Evolutionary conservation across 23 tunicate genomes (phyloP).

Genomic region (Corella eumyota): DNA sequence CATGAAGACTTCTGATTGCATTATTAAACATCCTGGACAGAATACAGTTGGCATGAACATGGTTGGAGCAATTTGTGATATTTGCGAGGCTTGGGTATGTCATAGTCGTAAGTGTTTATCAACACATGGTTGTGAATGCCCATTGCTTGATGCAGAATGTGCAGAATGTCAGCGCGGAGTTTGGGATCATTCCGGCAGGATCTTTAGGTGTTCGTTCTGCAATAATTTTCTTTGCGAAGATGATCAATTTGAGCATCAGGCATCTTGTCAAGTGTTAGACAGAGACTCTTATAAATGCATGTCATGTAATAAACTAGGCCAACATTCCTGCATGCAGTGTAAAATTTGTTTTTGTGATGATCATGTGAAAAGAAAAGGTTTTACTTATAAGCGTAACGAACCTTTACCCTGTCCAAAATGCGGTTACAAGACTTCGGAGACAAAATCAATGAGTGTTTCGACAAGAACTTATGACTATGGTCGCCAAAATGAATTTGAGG

Average conservation of each 20-base stretch:
- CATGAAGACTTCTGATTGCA: slow-evolving; percentile 82
- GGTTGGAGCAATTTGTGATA: slow-evolving; percentile 96
- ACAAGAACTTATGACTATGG: slow-evolving; percentile 61
- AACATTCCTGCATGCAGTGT: slow-evolving; percentile 86
- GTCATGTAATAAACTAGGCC: slow-evolving; percentile 81
- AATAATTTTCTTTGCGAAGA: slow-evolving; percentile 71
- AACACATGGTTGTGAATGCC: slow-evolving; percentile 89
- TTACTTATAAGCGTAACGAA: slow-evolving; percentile 71
- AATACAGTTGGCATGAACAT: slow-evolving; percentile 68
- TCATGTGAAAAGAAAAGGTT: slow-evolving; percentile 87
- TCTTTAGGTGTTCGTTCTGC: slow-evolving; percentile 89
- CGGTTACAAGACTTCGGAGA: slow-evolving; percentile 60
- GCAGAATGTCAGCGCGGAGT: slow-evolving; percentile 79
- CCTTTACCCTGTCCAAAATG: slow-evolving; percentile 91
- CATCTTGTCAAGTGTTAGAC: slow-evolving; percentile 81
- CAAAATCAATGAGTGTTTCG: slow-evolving; percentile 65
- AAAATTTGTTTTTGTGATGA: slow-evolving; percentile 89
- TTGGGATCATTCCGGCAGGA: slow-evolving; percentile 91
- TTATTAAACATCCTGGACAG: slow-evolving; percentile 48
- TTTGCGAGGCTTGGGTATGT: slow-evolving; percentile 94
- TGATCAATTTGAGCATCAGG: slow-evolving; percentile 97
- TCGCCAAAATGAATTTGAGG: slow-evolving; percentile 44
- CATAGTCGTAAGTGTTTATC: slow-evolving; percentile 81
- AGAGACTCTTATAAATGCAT: slow-evolving; percentile 77
- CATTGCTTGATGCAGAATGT: slow-evolving; percentile 76